Evolutionary conservation across 2,797 vertebrate genomes (phyloP), one percentile per base, ranked within the genome.

Genomic region (Urosaurus nigricauda): DNA sequence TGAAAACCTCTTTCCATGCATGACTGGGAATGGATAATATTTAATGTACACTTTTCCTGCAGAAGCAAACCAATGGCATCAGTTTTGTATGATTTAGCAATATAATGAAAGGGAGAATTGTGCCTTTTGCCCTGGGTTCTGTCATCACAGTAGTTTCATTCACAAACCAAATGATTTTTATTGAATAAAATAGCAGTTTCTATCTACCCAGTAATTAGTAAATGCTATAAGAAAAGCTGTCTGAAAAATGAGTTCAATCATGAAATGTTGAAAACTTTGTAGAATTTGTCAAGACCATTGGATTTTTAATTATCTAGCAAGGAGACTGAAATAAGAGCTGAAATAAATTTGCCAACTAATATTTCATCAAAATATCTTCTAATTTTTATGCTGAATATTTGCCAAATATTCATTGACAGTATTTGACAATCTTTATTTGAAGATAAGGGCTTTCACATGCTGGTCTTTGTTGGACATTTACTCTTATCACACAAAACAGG

Each of bases 221-320:
- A 51, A 63, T 65, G 58, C 73, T 78, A 65, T 77, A 88, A 14
- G 58, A 78, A 77, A 88, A 78, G 26, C 74, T 77, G 16, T 68
- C 80, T 77, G 26, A 53, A 65, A 88, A 87, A 87, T n/a, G 19
- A 74, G 19, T 74, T 73, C 68, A 14, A 79, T 35, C 63, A 87
- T 74, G 47, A 70, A 80, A 80, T 32, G 37, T 43, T 53, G n/a
- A 74, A 14, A 83, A 53, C 43, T 68, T 74, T 78, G 19, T 63
- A 81, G 40, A 51, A 77, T 63, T 74, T 65, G 80, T 77, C 43
- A 68, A 70, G 37, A 53, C 47, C 35, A 88, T 29, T 14, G 11
- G 6, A 68, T 78, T 60, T 78, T 86, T 78, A 86, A 86, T 65
- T 78, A 65, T 65, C 24, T n/a, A 77, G 84, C n/a, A 40, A n/a